Evolutionary conservation across 2,113 vertebrate genomes (phyloP).

Genomic region (Chelonoidis abingdonii): DNA sequence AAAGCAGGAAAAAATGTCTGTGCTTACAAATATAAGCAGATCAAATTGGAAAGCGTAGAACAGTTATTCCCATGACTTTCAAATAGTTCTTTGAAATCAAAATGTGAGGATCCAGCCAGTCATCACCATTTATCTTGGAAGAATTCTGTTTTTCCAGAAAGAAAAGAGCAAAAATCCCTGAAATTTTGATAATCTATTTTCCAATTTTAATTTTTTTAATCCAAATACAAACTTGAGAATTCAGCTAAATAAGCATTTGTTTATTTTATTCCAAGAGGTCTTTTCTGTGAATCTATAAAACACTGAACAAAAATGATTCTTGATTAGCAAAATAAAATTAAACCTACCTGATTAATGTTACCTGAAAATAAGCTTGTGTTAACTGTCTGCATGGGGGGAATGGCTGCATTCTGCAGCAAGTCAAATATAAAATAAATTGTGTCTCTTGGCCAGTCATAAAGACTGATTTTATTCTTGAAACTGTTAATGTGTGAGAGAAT

Average conservation of each 20-base stretch:
- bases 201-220: neutral
- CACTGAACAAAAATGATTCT: neutral
- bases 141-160: neutral
- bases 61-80: neutral
- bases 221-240: neutral
- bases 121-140: neutral
- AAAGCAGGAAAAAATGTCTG: neutral
- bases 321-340: conserved; percentile 16
- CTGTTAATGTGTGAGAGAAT: conserved; percentile 34
- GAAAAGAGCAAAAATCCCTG: neutral
- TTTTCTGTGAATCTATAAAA: neutral
- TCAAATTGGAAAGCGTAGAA: neutral
- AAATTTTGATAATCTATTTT: conserved; percentile 17
- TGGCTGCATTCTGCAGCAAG: neutral
- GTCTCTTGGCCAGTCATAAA: neutral
- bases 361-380: neutral
- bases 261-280: conserved; percentile 7
- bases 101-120: neutral
- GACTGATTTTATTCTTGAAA: conserved; percentile 21
- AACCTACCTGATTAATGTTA: neutral
- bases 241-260: neutral
- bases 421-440: conserved; percentile 19
- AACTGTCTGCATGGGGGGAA: conserved; percentile 18
- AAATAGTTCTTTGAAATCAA: neutral
- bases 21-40: too few species aligned